These are phyloP conservation scores for Triops longicaudatus DNA, from an alignment of 1,140 invertebrate genomes.

Conservation along the genomic window DNA sequence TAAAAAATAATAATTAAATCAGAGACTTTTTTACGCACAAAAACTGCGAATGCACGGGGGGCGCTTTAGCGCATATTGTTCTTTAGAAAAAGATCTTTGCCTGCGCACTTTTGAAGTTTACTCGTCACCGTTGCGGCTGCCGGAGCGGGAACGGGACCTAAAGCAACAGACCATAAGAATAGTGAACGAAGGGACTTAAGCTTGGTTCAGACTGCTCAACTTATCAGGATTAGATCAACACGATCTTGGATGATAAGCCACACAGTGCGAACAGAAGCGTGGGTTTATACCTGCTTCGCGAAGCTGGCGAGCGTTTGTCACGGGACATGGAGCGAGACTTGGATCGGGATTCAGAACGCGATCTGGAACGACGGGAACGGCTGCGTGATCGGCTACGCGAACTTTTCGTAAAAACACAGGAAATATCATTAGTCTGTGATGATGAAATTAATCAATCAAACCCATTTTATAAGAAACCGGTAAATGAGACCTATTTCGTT, in stretches of 20 bases:
- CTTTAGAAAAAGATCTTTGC: neutral
- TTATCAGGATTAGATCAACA: neutral
- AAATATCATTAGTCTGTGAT: neutral
- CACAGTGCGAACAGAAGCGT: neutral
- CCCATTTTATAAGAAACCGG: neutral
- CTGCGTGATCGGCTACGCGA: constrained; percentile 24
- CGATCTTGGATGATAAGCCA: constrained; percentile 16
- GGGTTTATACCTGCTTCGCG: constrained; percentile 24
- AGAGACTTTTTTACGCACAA: neutral
- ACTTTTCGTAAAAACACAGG: neutral
- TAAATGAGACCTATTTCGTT: neutral
- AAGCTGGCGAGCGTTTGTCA: constrained; percentile 16
- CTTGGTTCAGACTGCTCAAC: neutral
- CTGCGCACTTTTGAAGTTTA: neutral
- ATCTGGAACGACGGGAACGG: constrained; percentile 23
- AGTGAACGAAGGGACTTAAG: too few species aligned
- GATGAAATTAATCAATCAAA: neutral
- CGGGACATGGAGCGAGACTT: constrained; percentile 9
- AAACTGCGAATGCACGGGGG: neutral
- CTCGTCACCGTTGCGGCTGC: neutral
- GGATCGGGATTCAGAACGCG: constrained; percentile 24
- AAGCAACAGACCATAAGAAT: neutral
- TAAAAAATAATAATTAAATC: neutral
- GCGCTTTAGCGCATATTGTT: neutral
- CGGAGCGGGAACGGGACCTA: neutral